Base-by-base conservation (phyloP, 1,140 invertebrate species). In the Anadara kagoshimensis region DNA sequence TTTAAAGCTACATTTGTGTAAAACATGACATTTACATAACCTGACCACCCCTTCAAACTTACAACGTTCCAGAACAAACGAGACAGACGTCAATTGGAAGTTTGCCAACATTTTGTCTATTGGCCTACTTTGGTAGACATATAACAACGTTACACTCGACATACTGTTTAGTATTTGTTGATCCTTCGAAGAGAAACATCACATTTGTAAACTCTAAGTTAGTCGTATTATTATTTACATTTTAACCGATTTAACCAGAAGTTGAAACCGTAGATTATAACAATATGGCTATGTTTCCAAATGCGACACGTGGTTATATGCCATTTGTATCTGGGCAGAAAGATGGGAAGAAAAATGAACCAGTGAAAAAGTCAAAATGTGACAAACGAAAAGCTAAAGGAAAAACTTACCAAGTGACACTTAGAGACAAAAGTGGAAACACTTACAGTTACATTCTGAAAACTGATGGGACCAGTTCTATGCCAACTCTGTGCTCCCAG, bases 301-400 rank as follows among this genome's bases (percentile, higher is more conserved):
- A 87, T 69, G 85, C 85, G 58, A 80, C 84, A 49, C 79, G 79
- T 78, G 85, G 85, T 66, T 85, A 84, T 76, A 87, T 87, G 85
- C 85, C 85, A 12, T 87, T 86, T 76, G 84, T 86, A 16, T 47
- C 53, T 53, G 73, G 67, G 22, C 59, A 79, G 64, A 59, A 81
- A 70, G 47, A 73, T 51, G 45, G 76, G 75, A 79, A 78, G 68
- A 54, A 56, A 66, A 24, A 68, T 36, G 51, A 71, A 47, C 73
- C 76, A 24, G 80, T 76, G 0, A 81, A 80, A 64, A 80, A 81
- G 54, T 62, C 57, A 54, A 78, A 79, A 75, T 64, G 74, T 68
- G 69, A 75, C 56, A 75, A 78, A 82, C 64, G 56, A n/a, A 54
- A 63, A 56, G 73, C 78, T 65, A 51, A 54, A 47, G 62, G 74